Evolutionary conservation across 2,888 invertebrate species (phyloP).

Genomic region (Acleris laterana): DNA sequence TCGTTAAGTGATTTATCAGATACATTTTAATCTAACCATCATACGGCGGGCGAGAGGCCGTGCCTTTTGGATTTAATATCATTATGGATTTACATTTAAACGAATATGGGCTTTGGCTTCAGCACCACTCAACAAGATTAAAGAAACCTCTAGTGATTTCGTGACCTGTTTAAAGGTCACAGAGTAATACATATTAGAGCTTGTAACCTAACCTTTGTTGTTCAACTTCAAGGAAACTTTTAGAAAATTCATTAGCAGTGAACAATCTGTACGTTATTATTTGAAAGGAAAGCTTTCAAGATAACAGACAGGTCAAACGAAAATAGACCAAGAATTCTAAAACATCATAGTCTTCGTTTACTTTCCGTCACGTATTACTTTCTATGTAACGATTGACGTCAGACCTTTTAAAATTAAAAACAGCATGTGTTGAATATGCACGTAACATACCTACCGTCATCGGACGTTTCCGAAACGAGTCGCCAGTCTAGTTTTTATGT

Average conservation of each 20-base stretch:
- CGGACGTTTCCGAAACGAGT: conserved; percentile 60
- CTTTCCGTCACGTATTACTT: conserved; percentile 50
- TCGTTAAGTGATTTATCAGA: conserved; percentile 33
- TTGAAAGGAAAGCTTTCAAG: conserved; percentile 49
- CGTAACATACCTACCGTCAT: conserved; percentile 39
- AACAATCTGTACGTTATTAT: conserved; percentile 39
- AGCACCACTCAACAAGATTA: conserved; percentile 28
- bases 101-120: conserved; percentile 15
- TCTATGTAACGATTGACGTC: conserved; percentile 47
- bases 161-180: conserved; percentile 20
- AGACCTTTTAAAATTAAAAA: conserved; percentile 45
- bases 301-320: conserved; percentile 46
- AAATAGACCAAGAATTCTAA: conserved; percentile 48
- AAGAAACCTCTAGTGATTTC: conserved; percentile 22
- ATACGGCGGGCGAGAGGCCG: conserved; percentile 7
- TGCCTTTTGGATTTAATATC: conserved; percentile 22
- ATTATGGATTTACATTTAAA: conserved; percentile 18
- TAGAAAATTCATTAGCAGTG: conserved; percentile 8
- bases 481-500: conserved; percentile 67
- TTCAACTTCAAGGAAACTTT: conserved; percentile 8
- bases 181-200: conserved; percentile 4
- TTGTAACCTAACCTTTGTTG: no score
- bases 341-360: conserved; percentile 48
- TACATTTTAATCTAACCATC: conserved; percentile 25
- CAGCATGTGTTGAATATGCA: conserved; percentile 51